These are phyloP conservation scores for Rugalucina vietnamica DNA, from an alignment of 2,888 invertebrate genomes.

Conservation along the genomic window DNA sequence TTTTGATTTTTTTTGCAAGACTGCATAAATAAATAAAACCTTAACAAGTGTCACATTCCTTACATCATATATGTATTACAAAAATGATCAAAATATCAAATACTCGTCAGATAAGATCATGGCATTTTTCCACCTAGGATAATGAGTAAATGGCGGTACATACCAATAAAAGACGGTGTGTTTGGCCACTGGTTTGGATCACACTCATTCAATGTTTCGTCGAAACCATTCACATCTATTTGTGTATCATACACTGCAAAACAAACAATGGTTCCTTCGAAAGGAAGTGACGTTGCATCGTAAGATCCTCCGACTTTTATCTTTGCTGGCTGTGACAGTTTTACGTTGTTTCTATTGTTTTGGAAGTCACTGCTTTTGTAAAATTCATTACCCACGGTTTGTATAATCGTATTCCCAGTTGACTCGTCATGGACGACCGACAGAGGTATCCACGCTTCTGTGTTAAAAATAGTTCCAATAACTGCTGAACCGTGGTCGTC, in stretches of 20 bases:
- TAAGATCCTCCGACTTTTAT: not conserved
- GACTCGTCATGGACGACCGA: not conserved
- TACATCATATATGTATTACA: no score
- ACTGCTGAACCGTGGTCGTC: not conserved
- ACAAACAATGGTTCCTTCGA: not conserved
- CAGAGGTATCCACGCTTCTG: not conserved
- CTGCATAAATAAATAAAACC: no score
- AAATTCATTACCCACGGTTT: not conserved
- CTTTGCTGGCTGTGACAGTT: not conserved
- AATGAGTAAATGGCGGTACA: no score
- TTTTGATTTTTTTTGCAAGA: no score
- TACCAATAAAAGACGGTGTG: not conserved
- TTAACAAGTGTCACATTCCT: no score
- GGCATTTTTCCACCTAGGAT: no score
- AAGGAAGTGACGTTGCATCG: not conserved
- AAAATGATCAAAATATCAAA: no score
- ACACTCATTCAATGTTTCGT: not conserved
- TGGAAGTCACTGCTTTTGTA: not conserved
- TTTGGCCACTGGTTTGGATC: not conserved
- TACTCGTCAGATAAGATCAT: no score
- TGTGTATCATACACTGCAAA: not conserved
- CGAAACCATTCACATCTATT: not conserved
- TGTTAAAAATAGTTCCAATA: not conserved
- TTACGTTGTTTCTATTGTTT: not conserved
- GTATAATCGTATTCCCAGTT: not conserved